Evolutionary conservation across 2,113 vertebrate genomes (phyloP), one percentile per base, ranked within the genome.

Genomic region (Saguinus midas): DNA sequence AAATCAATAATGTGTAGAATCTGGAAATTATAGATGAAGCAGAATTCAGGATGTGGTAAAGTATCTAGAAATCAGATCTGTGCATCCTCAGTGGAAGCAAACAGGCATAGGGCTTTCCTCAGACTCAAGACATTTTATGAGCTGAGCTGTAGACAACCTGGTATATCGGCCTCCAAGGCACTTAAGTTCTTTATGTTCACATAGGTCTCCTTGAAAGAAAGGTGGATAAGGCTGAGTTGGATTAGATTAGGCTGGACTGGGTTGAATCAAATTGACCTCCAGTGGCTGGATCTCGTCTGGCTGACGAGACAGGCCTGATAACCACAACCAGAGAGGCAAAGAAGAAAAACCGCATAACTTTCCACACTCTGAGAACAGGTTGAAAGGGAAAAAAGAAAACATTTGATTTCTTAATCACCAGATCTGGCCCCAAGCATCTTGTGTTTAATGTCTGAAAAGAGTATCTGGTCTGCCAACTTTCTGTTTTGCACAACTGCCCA

Each of bases 321-420:
- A 90, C 81, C 90, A 96, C 68, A 96, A 95, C 87, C 52, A 90
- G 55, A 96, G 78, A 88, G 70, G 84, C 95, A 94, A 79, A 93
- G 75, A 96, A 94, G 64, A 97, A 97, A 97, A 97, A 88, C 81
- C 75, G 14, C 52, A 87, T 96, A 94, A 95, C 87, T 97, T 98
- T 97, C 95, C 89, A 96, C 97, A 97, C 93, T 96, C 80, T 70
- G 68, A 94, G 86, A 96, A 90, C 78, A 97, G 95, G 96, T 96
- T 97, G 96, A 96, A 96, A 95, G 23, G 64, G 12, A 43, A 58
- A 93, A 98, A 96, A 96, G 85, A 97, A 98, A 97, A 93, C 76
- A 97, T 95, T 97, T 98, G 97, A 98, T 95, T 98, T 98, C 97
- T 97, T 97, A 97, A 97, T 98, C 97, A 97, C 83, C 94, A 90